Evolutionary conservation across 2,113 vertebrate species (phyloP), one percentile per base, ranked within the genome.

Genomic region (Nothocercus julius): DNA sequence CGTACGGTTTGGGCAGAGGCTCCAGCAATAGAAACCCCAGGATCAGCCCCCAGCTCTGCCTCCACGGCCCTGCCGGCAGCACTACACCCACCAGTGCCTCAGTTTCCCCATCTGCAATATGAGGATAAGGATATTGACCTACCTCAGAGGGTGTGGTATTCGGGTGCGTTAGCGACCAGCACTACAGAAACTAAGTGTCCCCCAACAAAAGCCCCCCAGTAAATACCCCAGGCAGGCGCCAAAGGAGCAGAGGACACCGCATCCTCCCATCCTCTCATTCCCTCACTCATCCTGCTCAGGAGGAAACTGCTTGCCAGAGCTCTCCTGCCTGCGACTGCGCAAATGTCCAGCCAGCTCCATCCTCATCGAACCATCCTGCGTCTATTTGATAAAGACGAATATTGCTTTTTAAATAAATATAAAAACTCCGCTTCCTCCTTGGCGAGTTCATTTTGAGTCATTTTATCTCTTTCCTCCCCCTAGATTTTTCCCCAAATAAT

Each of bases 401-500:
- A 98, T 97, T 96, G 97, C 97, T 97, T 98, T 98, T 98, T 97
- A 98, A 98, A 98, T 98, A 98, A 98, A 98, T 98, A 98, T 97
- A 97, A 98, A 98, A 97, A 97, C 96, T 98, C 97, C 24, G 95
- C 97, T 97, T 98, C 98, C 97, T 98, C 97, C 97, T 96, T 96
- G 97, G 97, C 94, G 92, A 98, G 98, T 98, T 98, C 97, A 98
- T 98, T 98, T 98, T 98, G 97, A 98, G 98, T 98, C 97, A 97
- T 98, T 98, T 98, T 98, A 98, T 98, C 97, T 98, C 97, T 98
- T 98, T 98, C 98, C 97, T 96, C 97, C 96, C 91, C 96, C 97
- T 97, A 98, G 97, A 98, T 98, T 98, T 98, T 98, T 97, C 97
- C 97, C 95, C 97, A 98, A 98, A 98, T 98, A 98, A 98, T 98